Evolutionary conservation across 2,113 vertebrate genomes (phyloP).

Genomic region (Leptobrachium leishanense): DNA sequence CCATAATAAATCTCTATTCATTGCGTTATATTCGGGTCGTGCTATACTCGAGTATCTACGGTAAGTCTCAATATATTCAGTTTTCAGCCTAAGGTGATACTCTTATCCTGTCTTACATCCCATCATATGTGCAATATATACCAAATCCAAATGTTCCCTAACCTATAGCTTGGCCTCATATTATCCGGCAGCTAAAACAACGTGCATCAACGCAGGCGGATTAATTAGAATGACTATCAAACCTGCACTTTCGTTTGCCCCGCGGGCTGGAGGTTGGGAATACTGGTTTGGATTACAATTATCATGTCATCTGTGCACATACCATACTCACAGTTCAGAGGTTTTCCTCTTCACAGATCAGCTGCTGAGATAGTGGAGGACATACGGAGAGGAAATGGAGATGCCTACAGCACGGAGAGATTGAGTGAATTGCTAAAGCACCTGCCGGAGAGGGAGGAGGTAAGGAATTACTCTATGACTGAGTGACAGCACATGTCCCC

Average conservation of each 20-base stretch:
- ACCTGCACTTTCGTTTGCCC: neutral
- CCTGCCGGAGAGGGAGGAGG: slow-evolving; percentile 74
- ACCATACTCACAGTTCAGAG: neutral
- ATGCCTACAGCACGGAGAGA: slow-evolving; percentile 66
- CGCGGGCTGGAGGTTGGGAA: neutral
- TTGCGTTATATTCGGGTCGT: too few species aligned
- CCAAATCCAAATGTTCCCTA: too few species aligned
- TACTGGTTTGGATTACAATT: neutral
- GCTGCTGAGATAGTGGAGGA: slow-evolving; percentile 63
- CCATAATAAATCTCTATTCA: too few species aligned
- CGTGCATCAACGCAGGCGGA: too few species aligned
- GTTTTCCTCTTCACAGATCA: slow-evolving; percentile 56
- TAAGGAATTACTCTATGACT: slow-evolving; percentile 37
- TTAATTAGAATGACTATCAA: neutral
- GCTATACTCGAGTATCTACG: too few species aligned
- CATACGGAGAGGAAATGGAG: slow-evolving; percentile 60
- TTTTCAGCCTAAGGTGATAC: too few species aligned
- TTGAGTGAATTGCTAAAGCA: slow-evolving; percentile 71
- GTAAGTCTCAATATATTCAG: too few species aligned
- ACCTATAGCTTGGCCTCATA: too few species aligned
- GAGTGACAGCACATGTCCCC: neutral
- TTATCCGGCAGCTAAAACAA: too few species aligned
- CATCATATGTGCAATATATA: too few species aligned
- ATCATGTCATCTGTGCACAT: neutral
- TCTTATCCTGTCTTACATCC: too few species aligned